Evolutionary conservation across 2,888 invertebrate genomes (phyloP).

Genomic region (Cosmia trapezina): DNA sequence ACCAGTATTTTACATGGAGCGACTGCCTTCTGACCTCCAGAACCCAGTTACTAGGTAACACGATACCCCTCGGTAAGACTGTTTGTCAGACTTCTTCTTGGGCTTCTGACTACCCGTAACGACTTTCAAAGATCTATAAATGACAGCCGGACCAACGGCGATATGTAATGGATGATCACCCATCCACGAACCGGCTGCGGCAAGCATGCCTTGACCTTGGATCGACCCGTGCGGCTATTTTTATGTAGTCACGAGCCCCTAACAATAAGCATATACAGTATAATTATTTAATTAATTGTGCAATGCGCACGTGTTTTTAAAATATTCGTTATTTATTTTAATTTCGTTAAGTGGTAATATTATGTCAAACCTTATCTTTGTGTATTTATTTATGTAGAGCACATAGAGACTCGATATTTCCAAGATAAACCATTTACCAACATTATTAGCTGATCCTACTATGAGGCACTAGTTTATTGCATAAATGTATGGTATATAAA

Average conservation of each 20-base stretch:
- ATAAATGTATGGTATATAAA: slow-evolving; percentile 59
- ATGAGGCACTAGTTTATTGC: slow-evolving; percentile 45
- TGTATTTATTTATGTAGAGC: slow-evolving; percentile 27
- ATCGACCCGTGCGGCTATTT: neutral
- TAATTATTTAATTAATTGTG: neutral
- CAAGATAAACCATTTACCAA: slow-evolving; percentile 43
- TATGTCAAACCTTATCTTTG: slow-evolving; percentile 16
- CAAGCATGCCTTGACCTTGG: neutral
- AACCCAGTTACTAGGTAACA: neutral
- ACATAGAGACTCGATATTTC: slow-evolving; percentile 47
- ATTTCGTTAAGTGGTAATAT: neutral
- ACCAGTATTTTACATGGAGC: neutral
- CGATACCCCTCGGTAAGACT: neutral
- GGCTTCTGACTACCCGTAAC: neutral
- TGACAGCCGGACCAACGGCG: neutral
- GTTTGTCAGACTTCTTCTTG: neutral
- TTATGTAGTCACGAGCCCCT: neutral
- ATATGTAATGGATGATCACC: neutral
- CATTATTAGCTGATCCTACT: slow-evolving; percentile 52
- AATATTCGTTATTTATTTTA: slow-evolving; percentile 3
- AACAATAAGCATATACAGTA: neutral
- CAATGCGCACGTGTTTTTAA: neutral
- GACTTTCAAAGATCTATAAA: neutral
- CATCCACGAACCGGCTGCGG: neutral
- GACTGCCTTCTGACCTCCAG: neutral